Percentiles rank a stretch among this genome's conserved stretches.
Conservation (phyloP, 2,888 invertebrate genomes). For the Frankliniella fusca region DNA sequence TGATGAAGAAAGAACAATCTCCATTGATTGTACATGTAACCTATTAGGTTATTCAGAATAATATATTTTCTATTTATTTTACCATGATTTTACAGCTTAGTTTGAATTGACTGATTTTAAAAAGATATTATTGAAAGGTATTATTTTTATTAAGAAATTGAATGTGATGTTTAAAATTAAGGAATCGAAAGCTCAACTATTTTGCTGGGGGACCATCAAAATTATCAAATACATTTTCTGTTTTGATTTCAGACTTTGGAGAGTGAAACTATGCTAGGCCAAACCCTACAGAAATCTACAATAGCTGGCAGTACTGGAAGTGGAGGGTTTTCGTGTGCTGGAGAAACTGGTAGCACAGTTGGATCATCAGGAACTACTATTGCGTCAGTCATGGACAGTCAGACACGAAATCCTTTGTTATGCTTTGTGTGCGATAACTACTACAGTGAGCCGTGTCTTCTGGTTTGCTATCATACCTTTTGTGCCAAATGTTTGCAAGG, state of each 20-base stretch:
- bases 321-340: not conserved
- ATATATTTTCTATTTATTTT: too few relatives aligned
- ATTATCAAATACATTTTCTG: not conserved
- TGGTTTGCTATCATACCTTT: slow-evolving; percentile 67
- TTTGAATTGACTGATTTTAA: not conserved
- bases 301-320: not conserved
- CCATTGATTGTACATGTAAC: not conserved
- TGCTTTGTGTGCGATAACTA: slow-evolving; percentile 66
- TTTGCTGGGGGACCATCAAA: not conserved
- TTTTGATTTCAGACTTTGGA: slow-evolving; percentile 17
- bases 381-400: not conserved
- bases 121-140: too few relatives aligned
- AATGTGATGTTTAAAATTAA: not conserved
- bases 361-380: not conserved
- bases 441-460: slow-evolving; percentile 63
- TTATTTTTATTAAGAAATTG: not conserved
- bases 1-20: not conserved
- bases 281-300: not conserved
- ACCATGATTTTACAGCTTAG: not conserved
- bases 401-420: slow-evolving; percentile 55
- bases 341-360: not conserved
- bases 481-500: slow-evolving; percentile 63
- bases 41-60: too few relatives aligned
- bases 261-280: not conserved
- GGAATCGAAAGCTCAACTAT: not conserved